A percentile compares a stretch with the other conserved stretches of the same genome.
phyloP scores from a whole-genome alignment of 2,888 invertebrate genomes.

The Napeogenes sylphis region DNA sequence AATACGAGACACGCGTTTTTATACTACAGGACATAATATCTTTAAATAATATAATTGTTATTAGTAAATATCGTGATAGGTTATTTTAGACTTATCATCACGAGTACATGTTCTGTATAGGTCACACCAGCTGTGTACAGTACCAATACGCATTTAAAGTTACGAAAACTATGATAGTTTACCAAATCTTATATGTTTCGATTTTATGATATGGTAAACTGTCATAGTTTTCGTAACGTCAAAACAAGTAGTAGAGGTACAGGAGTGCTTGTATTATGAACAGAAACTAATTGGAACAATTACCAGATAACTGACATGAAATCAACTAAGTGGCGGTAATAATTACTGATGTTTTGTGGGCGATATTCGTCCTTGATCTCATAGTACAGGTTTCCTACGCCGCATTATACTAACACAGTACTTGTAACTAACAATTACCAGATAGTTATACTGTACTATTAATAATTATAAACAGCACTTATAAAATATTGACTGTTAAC shows the following conservation, averaged over 20 bases:
- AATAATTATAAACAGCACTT: too few relatives aligned
- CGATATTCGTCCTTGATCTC: conserved; percentile 55
- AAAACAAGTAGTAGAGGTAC: conserved; percentile 1
- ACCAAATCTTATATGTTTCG: too few relatives aligned
- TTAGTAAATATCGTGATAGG: conserved; percentile 9
- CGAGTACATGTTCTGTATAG: too few relatives aligned
- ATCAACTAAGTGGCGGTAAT: conserved; percentile 46
- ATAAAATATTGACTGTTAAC: too few relatives aligned
- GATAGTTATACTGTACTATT: conserved; percentile 10
- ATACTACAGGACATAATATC: neutral
- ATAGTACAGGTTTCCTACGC: conserved; percentile 27
- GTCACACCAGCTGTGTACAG: too few relatives aligned
- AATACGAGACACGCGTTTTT: conserved; percentile 27
- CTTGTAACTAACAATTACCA: conserved; percentile 18
- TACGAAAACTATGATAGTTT: too few relatives aligned
- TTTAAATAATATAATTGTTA: neutral
- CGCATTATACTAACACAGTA: conserved; percentile 18
- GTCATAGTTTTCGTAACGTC: too few relatives aligned
- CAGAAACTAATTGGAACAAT: conserved; percentile 47
- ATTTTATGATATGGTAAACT: too few relatives aligned
- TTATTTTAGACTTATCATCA: neutral
- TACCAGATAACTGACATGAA: conserved; percentile 53
- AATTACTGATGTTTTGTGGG: conserved; percentile 42
- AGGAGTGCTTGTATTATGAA: conserved; percentile 35
- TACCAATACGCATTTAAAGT: too few relatives aligned